phyloP scores from a whole-genome alignment of 2,797 vertebrate species.

The Paratrypauchen microcephalus region DNA sequence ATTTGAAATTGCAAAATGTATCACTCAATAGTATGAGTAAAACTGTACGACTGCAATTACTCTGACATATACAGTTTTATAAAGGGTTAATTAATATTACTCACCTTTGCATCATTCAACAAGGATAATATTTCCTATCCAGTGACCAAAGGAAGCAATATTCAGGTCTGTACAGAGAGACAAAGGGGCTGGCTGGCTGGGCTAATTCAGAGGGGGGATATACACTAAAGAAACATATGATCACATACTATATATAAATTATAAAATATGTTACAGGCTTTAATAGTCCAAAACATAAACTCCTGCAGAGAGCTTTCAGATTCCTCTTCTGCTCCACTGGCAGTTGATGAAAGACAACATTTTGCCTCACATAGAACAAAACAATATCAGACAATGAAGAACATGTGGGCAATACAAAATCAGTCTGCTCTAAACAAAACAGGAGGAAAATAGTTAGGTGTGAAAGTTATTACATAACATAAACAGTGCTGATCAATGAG shows the following conservation, averaged over 20 bases:
- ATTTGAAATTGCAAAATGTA: too few species aligned
- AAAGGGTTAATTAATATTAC: background rate
- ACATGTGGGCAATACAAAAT: conserved; percentile 73
- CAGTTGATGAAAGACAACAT: conserved; percentile 70
- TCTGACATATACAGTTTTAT: background rate
- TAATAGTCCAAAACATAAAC: conserved; percentile 40
- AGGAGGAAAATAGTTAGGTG: conserved; percentile 44
- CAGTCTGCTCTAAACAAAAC: conserved; percentile 57
- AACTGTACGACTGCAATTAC: background rate
- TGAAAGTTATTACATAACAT: conserved; percentile 40
- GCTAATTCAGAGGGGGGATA: background rate
- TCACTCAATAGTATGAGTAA: background rate
- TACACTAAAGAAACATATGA: conserved; percentile 16
- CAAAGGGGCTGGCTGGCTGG: background rate
- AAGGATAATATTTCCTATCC: background rate
- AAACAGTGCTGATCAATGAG: conserved; percentile 33
- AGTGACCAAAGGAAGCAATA: background rate
- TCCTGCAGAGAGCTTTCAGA: conserved; percentile 59
- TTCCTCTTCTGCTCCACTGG: conserved; percentile 69
- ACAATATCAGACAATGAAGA: conserved; percentile 64
- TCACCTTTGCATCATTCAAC: background rate
- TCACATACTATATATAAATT: conserved; percentile 16
- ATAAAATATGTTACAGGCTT: conserved; percentile 41
- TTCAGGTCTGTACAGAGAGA: background rate
- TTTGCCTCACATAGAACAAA: conserved; percentile 67